Conservation (phyloP, 2,797 vertebrate genomes). For the Leucoraja ocellata region DNA sequence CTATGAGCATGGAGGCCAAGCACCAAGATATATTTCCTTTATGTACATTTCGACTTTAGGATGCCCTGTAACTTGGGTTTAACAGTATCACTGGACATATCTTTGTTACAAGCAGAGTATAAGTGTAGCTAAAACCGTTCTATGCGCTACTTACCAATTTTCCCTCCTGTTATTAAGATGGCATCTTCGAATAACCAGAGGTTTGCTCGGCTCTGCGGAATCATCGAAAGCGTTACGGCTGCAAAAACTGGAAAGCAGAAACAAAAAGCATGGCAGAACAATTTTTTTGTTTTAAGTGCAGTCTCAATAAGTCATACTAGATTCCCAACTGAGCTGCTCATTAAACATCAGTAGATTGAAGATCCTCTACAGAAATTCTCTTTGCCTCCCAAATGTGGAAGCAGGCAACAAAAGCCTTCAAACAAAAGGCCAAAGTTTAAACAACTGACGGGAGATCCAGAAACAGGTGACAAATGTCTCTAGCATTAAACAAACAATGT, state of each 20-base stretch:
- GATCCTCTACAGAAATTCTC: background rate
- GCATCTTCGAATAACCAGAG: constrained; percentile 85
- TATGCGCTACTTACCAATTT: constrained; percentile 63
- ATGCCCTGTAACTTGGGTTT: too few relatives aligned
- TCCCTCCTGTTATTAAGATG: constrained; percentile 73
- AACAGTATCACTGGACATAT: too few relatives aligned
- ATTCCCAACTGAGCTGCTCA: background rate
- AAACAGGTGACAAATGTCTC: background rate
- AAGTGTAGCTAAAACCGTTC: background rate
- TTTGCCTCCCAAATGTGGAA: background rate
- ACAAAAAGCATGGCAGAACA: constrained; percentile 7
- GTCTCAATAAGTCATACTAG: background rate
- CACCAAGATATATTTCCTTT: too few relatives aligned
- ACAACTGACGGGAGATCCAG: background rate
- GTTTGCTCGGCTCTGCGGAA: constrained; percentile 75
- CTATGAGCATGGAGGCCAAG: too few relatives aligned
- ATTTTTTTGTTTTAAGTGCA: background rate
- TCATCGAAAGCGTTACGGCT: constrained; percentile 71
- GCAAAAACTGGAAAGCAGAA: constrained; percentile 71
- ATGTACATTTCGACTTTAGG: too few relatives aligned
- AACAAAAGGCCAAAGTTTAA: background rate
- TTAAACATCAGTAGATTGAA: background rate
- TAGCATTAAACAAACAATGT: background rate
- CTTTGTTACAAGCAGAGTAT: too few relatives aligned
- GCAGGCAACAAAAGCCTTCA: too few relatives aligned